A percentile compares a stretch with the other conserved stretches of the same genome.
Evolutionary conservation across 2,888 invertebrate species (phyloP).

Genomic region (Spodoptera littoralis): DNA sequence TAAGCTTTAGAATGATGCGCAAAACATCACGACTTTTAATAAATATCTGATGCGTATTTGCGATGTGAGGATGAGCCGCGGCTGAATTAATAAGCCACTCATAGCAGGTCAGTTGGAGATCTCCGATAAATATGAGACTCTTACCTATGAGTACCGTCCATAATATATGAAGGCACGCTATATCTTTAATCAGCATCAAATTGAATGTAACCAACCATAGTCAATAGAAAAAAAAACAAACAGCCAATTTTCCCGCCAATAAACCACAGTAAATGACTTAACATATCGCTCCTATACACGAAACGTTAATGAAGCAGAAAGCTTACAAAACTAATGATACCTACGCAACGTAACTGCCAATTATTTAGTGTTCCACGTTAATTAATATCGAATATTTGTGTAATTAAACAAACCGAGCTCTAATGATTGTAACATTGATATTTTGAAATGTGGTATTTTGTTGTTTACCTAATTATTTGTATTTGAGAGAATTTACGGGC

Average conservation of each 20-base stretch:
- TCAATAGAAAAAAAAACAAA: constrained; percentile 2
- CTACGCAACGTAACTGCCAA: constrained; percentile 31
- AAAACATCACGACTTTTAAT: no score
- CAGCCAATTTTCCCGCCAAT: constrained; percentile 17
- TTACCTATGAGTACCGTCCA: no score
- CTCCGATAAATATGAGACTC: no score
- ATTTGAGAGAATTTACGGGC: no score
- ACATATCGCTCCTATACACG: constrained; percentile 2
- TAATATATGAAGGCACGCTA: no score
- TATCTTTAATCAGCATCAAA: no score
- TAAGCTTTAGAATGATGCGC: no score
- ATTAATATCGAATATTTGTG: constrained; percentile 44
- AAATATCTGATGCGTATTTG: no score
- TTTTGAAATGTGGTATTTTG: not conserved
- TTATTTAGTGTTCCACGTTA: constrained; percentile 32
- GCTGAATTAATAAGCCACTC: no score
- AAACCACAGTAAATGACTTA: constrained; percentile 7
- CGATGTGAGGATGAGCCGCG: no score
- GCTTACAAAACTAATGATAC: constrained; percentile 35
- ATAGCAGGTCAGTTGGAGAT: no score
- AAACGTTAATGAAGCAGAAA: constrained; percentile 28
- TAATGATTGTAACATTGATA: constrained; percentile 24
- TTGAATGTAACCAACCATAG: constrained; percentile 12
- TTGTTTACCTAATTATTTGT: no score
- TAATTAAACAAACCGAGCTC: constrained; percentile 36